Evolutionary conservation across 2,113 vertebrate species (phyloP).

Genomic region (Tachysurus vachellii): DNA sequence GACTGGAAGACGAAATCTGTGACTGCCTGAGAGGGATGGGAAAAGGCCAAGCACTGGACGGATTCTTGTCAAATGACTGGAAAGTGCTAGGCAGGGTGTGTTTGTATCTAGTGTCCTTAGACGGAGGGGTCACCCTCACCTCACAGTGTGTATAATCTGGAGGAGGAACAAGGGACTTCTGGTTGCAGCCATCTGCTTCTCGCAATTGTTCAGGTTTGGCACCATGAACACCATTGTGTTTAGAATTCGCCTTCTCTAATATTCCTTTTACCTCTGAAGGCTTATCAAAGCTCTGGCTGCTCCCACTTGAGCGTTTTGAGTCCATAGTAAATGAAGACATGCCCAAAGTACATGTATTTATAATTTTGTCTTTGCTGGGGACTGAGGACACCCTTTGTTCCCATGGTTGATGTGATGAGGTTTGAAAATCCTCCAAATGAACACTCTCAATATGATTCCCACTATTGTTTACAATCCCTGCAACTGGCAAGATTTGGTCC

Average conservation of each 20-base stretch:
- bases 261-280: conserved; percentile 7
- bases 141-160: conserved; percentile 19
- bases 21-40: background rate
- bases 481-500: conserved; percentile 54
- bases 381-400: background rate
- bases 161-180: conserved; percentile 4
- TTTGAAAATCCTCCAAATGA: conserved; percentile 15
- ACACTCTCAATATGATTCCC: conserved; percentile 41
- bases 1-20: conserved; percentile 49
- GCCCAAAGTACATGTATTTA: conserved; percentile 25
- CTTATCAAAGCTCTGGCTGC: conserved; percentile 38
- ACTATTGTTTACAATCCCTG: conserved; percentile 60
- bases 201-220: conserved; percentile 45
- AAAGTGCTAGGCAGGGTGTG: background rate
- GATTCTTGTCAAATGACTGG: background rate
- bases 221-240: conserved; percentile 34
- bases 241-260: background rate
- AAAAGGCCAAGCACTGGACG: conserved; percentile 29
- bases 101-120: background rate
- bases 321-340: conserved; percentile 10
- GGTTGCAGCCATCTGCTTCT: conserved; percentile 42
- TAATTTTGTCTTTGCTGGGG: background rate
- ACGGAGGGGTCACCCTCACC: background rate
- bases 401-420: background rate
- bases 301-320: conserved; percentile 35